Base-by-base conservation (phyloP, 2,888 invertebrate genomes). In the Amblyteles armatorius region DNA sequence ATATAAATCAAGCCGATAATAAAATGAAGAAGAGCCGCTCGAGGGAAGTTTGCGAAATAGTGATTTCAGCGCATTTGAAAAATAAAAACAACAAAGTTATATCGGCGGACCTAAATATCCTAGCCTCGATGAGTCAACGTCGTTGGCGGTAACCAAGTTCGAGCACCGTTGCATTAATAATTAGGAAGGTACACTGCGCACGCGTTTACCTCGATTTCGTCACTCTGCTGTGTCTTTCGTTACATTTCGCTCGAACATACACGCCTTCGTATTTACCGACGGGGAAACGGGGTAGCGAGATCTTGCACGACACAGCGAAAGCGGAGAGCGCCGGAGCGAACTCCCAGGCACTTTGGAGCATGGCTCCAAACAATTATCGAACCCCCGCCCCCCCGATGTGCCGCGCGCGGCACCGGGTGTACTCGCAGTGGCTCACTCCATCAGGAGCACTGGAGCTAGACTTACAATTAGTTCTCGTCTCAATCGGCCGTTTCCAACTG, bases 381-480 rank as follows among this genome's bases (percentile, higher is more conserved):
- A 65, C 78, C 60, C 33, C 78, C 69, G 73, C 79, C 29, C 33
- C 33, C 74, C 69, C 77, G n/a, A 78, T 79, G 69, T 83, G 76
- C 73, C 71, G 26, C 44, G 22, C 33, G 71, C 69, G 19, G 13
- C 67, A 55, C 26, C 22, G 65, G 48, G 63, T 22, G 57, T 55
- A 22, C 50, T 48, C 74, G 22, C 22, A 69, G 13, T 48, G 36
- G 77, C 36, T 19, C 73, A 50, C 50, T 71, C 40, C 69, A 40
- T 44, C 3, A 13, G 36, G 52, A 48, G n/a, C 29, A 26, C 40
- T 33, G 79, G 33, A 68, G 80, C 77, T 68, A 77, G 72, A 83
- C 83, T 85, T 68, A 83, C 85, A 85, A 83, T 83, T 85, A 85
- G 76, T 85, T 85, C 73, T 83, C 68, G 72, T 83, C 83, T 85